Conservation (phyloP, 2,888 invertebrate species). For the Luperina nickerlii region DNA sequence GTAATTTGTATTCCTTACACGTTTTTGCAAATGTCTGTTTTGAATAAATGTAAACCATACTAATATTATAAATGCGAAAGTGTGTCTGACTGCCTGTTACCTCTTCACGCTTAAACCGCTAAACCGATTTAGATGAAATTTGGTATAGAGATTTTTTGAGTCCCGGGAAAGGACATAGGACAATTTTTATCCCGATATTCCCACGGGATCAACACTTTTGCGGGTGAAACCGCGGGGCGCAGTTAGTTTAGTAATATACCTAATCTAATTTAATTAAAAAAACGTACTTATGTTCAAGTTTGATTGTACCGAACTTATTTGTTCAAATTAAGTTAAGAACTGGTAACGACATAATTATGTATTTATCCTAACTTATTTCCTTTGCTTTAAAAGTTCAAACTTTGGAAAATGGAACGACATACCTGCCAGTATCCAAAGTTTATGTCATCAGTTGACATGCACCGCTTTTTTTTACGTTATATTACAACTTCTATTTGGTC, state of each 20-base stretch:
- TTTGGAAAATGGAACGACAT: constrained; percentile 26
- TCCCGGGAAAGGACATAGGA: too few species aligned
- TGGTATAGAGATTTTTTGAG: too few species aligned
- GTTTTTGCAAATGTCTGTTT: neutral
- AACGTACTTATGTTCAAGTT: neutral
- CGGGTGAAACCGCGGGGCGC: too few species aligned
- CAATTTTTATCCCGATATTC: too few species aligned
- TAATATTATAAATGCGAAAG: too few species aligned
- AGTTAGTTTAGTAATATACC: neutral
- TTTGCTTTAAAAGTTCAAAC: constrained; percentile 14
- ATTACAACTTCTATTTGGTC: neutral
- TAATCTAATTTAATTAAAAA: neutral
- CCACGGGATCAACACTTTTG: too few species aligned
- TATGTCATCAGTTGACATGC: too few species aligned
- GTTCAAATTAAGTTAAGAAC: constrained; percentile 33
- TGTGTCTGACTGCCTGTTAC: too few species aligned
- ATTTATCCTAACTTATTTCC: constrained; percentile 32
- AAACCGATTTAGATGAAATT: too few species aligned
- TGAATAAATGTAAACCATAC: neutral
- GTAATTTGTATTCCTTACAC: constrained; percentile 21
- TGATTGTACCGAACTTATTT: constrained; percentile 1
- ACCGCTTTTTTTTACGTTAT: too few species aligned
- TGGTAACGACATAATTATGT: constrained; percentile 15
- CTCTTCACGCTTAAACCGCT: too few species aligned
- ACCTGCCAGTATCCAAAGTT: neutral